phyloP scores from a whole-genome alignment of 37 sponge, comb jelly and placozoan species.

The Aplysina aerophoba region DNA sequence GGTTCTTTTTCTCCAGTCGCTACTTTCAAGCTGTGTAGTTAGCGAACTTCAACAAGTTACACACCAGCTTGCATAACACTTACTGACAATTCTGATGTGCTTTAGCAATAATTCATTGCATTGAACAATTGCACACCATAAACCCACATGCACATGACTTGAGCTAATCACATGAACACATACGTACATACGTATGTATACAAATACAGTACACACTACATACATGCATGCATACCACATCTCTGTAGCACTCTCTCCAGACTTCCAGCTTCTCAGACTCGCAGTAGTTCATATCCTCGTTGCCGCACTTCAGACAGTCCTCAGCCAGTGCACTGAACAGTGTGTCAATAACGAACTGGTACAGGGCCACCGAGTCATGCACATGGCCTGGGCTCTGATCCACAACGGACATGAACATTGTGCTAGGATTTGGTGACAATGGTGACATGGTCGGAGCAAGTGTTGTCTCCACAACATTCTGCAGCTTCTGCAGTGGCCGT shows the following conservation, averaged over 20 bases:
- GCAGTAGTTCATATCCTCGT: background rate
- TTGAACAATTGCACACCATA: no score
- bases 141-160: no score
- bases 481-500: conserved; percentile 54
- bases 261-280: conserved; percentile 31
- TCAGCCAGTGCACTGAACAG: conserved; percentile 63
- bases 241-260: conserved; percentile 67
- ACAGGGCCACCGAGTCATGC: conserved; percentile 40
- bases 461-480: background rate
- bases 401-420: background rate
- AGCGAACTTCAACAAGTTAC: no score
- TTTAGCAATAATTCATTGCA: no score
- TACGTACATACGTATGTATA: no score
- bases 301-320: conserved; percentile 5
- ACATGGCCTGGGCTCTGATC: conserved; percentile 3
- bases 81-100: no score
- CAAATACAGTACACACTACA: no score
- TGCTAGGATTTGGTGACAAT: background rate
- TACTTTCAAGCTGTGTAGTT: no score
- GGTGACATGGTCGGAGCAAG: background rate
- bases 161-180: no score
- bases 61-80: no score
- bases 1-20: no score
- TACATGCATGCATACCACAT: conserved; percentile 29
- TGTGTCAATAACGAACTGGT: conserved; percentile 49